phyloP scores from a whole-genome alignment of 1,140 invertebrate genomes.

The Tigriopus japonicus region DNA sequence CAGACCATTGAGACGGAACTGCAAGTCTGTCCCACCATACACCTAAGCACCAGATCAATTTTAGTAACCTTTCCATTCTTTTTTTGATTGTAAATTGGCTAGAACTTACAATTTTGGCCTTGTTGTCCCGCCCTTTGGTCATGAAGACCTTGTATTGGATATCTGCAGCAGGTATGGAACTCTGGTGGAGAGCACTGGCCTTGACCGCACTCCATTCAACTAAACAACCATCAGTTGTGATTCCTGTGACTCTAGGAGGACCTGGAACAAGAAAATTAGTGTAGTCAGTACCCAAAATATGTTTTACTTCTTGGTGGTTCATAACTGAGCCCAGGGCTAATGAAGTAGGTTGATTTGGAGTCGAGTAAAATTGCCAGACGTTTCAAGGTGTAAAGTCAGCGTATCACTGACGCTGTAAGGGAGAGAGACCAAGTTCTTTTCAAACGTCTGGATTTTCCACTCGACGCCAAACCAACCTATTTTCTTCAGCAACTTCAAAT shows the following conservation, averaged over 20 bases:
- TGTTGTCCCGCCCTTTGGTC: conserved; percentile 6
- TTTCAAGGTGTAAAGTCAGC: too few relatives aligned
- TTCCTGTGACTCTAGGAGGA: neutral
- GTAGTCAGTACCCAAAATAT: too few relatives aligned
- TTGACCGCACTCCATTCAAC: conserved; percentile 8
- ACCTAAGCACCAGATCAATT: neutral
- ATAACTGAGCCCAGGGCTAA: too few relatives aligned
- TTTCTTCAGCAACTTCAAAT: too few relatives aligned
- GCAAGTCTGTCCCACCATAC: neutral
- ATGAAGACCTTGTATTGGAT: conserved; percentile 11
- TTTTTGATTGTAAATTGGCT: neutral
- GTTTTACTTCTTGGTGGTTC: too few relatives aligned
- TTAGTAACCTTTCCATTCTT: neutral
- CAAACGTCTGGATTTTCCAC: too few relatives aligned
- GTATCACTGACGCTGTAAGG: too few relatives aligned
- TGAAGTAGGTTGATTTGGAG: too few relatives aligned
- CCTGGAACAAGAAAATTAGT: neutral
- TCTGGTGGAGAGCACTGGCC: neutral
- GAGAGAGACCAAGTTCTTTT: too few relatives aligned
- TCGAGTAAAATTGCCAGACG: too few relatives aligned
- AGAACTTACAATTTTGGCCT: neutral
- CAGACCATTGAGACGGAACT: conserved; percentile 2
- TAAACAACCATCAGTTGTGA: conserved; percentile 7
- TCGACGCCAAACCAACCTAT: too few relatives aligned
- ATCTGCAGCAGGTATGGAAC: neutral